phyloP scores from a whole-genome alignment of 37 sponge, comb jelly and placozoan species.

The Cliona cf. orientalis region DNA sequence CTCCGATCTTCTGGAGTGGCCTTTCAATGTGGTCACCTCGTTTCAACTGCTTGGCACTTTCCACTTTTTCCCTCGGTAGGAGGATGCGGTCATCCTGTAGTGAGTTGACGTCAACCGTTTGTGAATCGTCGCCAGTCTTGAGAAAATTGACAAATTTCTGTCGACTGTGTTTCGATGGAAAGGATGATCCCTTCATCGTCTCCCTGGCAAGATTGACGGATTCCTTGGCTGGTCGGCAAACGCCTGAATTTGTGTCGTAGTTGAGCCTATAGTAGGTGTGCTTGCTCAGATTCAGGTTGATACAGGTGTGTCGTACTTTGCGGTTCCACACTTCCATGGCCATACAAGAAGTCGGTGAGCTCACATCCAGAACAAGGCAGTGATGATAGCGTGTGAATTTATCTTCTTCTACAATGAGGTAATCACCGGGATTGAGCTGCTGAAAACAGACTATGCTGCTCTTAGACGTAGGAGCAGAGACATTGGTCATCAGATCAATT shows the following conservation, averaged over 20 bases:
- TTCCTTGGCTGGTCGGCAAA: neutral
- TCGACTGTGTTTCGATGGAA: neutral
- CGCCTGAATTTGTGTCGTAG: slow-evolving; percentile 12
- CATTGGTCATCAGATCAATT: slow-evolving; percentile 14
- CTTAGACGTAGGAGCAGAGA: slow-evolving; percentile 5
- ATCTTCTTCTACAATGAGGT: slow-evolving; percentile 2
- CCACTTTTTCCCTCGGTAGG: slow-evolving; percentile 10
- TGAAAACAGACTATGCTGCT: slow-evolving; percentile 4
- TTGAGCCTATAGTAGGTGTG: slow-evolving; percentile 7
- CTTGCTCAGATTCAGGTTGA: neutral
- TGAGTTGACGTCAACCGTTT: neutral
- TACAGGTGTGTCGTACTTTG: neutral
- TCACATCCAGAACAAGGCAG: slow-evolving; percentile 13
- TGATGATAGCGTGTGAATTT: neutral
- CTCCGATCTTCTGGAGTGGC: neutral
- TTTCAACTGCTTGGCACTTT: neutral
- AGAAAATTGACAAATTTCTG: slow-evolving; percentile 20
- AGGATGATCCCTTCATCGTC: too few relatives aligned
- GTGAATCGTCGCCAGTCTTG: slow-evolving; percentile 3
- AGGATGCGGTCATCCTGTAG: slow-evolving; percentile 20
- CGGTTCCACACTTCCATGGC: slow-evolving; percentile 3
- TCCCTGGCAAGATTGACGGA: neutral
- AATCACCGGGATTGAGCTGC: slow-evolving; percentile 34
- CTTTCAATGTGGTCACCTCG: slow-evolving; percentile 30
- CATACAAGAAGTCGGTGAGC: neutral